Evolutionary conservation across 1,140 invertebrate genomes (phyloP), one percentile per base, ranked within the genome.

Genomic region (Drosophila melanogaster): DNA sequence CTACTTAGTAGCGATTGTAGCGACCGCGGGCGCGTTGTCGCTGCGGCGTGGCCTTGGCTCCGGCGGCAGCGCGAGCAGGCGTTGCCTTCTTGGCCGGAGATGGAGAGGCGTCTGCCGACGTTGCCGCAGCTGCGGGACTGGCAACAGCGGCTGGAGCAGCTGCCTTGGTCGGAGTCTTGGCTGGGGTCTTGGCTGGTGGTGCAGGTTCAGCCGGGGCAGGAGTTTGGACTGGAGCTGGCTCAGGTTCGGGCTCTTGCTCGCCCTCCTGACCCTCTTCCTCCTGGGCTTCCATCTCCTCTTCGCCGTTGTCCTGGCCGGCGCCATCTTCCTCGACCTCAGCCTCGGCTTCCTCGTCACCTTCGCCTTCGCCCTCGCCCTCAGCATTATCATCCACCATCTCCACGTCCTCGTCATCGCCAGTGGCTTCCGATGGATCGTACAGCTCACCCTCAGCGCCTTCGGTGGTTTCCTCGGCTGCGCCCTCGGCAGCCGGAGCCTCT

Each of bases 21-120:
- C 91, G 84, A 15, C 90, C 90, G 33, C 91, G 89, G 3, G 87
- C 87, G 33, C 91, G 91, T 56, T 86, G 81, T 10, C 91, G 90
- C 17, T 77, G 72, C 59, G 91, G 90, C 59, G 90, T 90, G 44
- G 83, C 81, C 66, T 90, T 87, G 17, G 85, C 66, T 8, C 70
- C 76, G 49, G 87, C 55, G 40, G 70, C 59, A 22, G 71, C 50
- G 4, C 85, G 50, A 38, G 81, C 74, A n/a, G 80, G 89, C 38
- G 83, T 76, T 14, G 87, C 72, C 69, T 90, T 90, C 26, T 91
- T 91, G 47, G 79, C 73, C 50, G 89, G 84, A 19, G 87, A 80
- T 24, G 77, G 72, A 3, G 79, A 53, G 7, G 47, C 58, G 46
- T 79, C 64, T 15, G 78, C 19, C n/a, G 65, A 26, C 10, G 64